Conservation (phyloP, 1,140 invertebrate species). For the Trichomalopsis sarcophagae region DNA sequence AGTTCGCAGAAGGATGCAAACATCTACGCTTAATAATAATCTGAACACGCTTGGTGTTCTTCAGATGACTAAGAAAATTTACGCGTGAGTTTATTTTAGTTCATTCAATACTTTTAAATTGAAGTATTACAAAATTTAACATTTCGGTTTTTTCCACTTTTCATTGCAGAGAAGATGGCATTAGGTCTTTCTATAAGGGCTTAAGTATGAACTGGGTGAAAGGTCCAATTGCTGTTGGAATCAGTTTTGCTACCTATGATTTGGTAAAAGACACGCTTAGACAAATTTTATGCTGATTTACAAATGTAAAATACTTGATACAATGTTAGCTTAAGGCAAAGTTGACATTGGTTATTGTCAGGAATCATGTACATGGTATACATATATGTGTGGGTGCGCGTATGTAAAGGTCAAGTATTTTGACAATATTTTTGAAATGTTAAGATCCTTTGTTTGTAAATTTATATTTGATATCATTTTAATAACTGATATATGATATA, state of each 20-base stretch:
- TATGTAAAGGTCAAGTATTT: conserved; percentile 6
- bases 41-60: conserved; percentile 79
- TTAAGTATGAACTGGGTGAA: conserved; percentile 99
- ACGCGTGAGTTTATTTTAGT: conserved; percentile 72
- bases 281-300: conserved; percentile 58
- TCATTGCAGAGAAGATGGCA: conserved; percentile 85
- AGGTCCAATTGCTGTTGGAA: conserved; percentile 98
- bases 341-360: background rate
- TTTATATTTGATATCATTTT: conserved; percentile 20
- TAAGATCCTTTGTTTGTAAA: conserved; percentile 23
- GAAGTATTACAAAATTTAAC: background rate
- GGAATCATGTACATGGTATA: conserved; percentile 29
- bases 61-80: conserved; percentile 79
- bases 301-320: conserved; percentile 15
- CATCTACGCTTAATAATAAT: conserved; percentile 78
- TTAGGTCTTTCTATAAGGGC: conserved; percentile 97
- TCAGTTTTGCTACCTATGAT: conserved; percentile 98
- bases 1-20: conserved; percentile 91
- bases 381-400: background rate
- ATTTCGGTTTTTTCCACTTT: conserved; percentile 58
- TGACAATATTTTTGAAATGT: conserved; percentile 32
- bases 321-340: background rate
- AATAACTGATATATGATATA: background rate
- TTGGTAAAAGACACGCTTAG: conserved; percentile 80
- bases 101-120: conserved; percentile 34